Evolutionary conservation across 2,888 invertebrate genomes (phyloP).

Genomic region (Chorisops tibialis): DNA sequence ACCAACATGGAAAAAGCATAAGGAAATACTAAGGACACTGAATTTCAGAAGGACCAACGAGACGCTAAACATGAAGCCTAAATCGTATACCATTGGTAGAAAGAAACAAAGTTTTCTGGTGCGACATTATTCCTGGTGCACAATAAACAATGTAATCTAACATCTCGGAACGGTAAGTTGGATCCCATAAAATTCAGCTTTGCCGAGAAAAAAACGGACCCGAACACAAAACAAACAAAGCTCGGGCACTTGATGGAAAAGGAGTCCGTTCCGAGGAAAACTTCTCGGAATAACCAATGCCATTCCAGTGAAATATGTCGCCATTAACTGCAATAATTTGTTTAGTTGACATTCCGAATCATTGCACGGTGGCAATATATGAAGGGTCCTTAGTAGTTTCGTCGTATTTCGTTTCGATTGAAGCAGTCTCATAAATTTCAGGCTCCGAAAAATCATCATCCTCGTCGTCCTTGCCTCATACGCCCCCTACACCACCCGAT

Average conservation of each 20-base stretch:
- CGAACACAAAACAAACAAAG: background rate
- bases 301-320: conserved; percentile 27
- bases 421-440: conserved; percentile 11
- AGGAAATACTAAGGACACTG: too few relatives aligned
- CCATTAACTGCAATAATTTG: conserved; percentile 30
- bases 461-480: too few relatives aligned
- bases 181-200: conserved; percentile 20
- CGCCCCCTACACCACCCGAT: background rate
- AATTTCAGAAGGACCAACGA: too few relatives aligned
- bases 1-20: too few relatives aligned
- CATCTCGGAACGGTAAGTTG: conserved; percentile 25
- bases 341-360: conserved; percentile 30
- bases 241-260: background rate
- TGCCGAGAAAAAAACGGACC: background rate
- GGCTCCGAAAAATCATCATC: conserved; percentile 6
- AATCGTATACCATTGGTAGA: background rate
- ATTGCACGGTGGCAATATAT: conserved; percentile 14
- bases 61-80: too few relatives aligned
- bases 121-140: conserved; percentile 25
- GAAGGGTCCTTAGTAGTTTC: conserved; percentile 1
- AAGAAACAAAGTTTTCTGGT: conserved; percentile 18
- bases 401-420: conserved; percentile 16
- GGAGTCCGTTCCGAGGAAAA: background rate
- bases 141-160: conserved; percentile 31
- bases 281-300: conserved; percentile 6